phyloP scores from a whole-genome alignment of 2,888 invertebrate species.

The Portevinia maculata region DNA sequence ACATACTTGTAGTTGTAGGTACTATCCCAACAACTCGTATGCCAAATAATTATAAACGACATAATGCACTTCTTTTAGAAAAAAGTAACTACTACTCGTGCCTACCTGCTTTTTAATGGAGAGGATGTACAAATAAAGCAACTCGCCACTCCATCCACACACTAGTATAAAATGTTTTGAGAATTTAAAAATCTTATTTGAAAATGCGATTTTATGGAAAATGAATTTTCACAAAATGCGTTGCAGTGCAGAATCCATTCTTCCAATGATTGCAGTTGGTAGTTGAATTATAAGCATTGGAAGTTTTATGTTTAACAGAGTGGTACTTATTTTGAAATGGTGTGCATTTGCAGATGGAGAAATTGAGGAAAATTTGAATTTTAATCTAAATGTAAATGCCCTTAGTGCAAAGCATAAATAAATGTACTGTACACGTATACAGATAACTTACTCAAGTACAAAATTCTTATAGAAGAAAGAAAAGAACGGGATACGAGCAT shows the following conservation, averaged over 20 bases:
- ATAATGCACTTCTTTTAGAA: too few relatives aligned
- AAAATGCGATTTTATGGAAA: slow-evolving; percentile 54
- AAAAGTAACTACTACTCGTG: too few relatives aligned
- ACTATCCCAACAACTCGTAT: too few relatives aligned
- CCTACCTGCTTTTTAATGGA: neutral
- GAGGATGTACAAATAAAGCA: too few relatives aligned
- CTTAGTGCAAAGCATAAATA: neutral
- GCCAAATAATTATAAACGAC: too few relatives aligned
- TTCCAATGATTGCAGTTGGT: slow-evolving; percentile 55
- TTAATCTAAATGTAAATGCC: slow-evolving; percentile 66
- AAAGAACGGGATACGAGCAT: neutral
- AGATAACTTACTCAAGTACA: too few relatives aligned
- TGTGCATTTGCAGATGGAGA: slow-evolving; percentile 40
- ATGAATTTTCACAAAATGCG: slow-evolving; percentile 49
- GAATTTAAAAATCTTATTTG: slow-evolving; percentile 32
- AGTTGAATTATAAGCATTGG: slow-evolving; percentile 52
- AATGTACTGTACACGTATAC: neutral
- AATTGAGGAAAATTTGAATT: slow-evolving; percentile 30
- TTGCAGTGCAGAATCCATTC: slow-evolving; percentile 46
- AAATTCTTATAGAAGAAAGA: neutral
- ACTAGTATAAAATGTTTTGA: slow-evolving; percentile 25
- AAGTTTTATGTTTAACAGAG: slow-evolving; percentile 32
- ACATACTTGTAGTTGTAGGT: too few relatives aligned
- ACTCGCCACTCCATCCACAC: neutral
- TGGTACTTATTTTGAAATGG: slow-evolving; percentile 26